Base-by-base conservation (phyloP, 2,113 vertebrate species). In the Micronycteris hirsuta region DNA sequence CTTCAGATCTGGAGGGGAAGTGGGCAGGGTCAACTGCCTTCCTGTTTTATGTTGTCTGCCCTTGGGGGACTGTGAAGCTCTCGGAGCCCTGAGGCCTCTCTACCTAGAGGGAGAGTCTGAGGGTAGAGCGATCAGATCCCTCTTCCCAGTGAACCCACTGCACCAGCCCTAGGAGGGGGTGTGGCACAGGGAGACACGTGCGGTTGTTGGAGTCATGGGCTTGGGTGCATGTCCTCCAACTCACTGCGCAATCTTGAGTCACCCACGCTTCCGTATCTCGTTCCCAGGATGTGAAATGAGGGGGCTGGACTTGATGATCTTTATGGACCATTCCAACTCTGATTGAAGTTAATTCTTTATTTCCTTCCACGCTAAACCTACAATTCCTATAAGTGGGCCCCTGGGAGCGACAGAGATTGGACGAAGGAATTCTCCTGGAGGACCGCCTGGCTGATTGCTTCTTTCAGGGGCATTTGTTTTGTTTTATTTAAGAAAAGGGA, bases 151-250 rank as follows among this genome's bases (percentile, higher is more conserved):
- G 0, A 43, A 14, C 52, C 22, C 19, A 2, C 4, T 7, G 76
- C 2, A 1, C 24, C 19, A 17, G 61, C 58, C 76, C n/a, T 20
- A 0, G 2, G 20, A 22, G 43, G 67, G 47, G 52, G 7, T 0
- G 1, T 8, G 49, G 38, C 8, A 5, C 38, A 0, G 5, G 56
- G 14, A 1, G 8, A 36, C 43, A 22, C 24, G 28, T 0, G 11
- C 76, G 31, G 38, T 10, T 9, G 7, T 1, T 3, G 20, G 56
- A 45, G 58, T 16, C 70, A 5, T 7, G 6, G 87, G 9, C 54
- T 15, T 0, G 0, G 4, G 38, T 7, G 5, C 0, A 1, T 8
- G 1, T 16, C 31, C 41, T 70, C 41, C 12, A 10, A 0, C 7
- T 28, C 22, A 0, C 0, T 1, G 61, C 5, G 16, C 16, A 1